Conservation (phyloP, 2,797 vertebrate genomes). For the Platalea minor region DNA sequence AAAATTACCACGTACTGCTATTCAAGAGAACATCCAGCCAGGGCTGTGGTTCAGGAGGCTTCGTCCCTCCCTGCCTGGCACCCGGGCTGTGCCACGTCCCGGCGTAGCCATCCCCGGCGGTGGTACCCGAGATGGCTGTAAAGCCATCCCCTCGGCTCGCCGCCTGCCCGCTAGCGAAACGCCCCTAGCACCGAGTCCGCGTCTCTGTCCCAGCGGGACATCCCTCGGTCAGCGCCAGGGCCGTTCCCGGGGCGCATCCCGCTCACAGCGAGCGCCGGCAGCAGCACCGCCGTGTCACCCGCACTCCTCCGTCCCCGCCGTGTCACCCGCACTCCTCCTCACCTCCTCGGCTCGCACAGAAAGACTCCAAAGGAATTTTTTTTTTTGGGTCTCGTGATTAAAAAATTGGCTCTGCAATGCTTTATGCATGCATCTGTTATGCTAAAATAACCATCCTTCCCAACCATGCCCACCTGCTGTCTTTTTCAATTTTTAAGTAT, state of each 20-base stretch:
- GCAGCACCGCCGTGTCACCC: background rate
- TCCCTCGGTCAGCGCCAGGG: accelerated
- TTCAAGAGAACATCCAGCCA: background rate
- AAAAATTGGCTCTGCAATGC: constrained; percentile 69
- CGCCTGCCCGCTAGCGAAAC: accelerated
- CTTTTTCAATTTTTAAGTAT: constrained; percentile 86
- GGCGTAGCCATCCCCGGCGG: accelerated
- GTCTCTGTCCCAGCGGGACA: background rate
- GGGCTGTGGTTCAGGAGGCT: background rate
- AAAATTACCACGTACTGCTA: background rate
- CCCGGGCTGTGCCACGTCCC: background rate
- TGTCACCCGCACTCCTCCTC: background rate
- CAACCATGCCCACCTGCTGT: constrained; percentile 82
- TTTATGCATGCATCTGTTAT: constrained; percentile 83
- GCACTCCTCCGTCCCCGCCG: accelerated
- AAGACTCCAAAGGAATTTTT: constrained; percentile 11
- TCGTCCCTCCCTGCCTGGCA: background rate
- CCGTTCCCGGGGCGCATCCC: accelerated
- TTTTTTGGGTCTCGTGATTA: constrained; percentile 54
- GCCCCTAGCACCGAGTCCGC: accelerated
- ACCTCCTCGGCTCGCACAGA: background rate
- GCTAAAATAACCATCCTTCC: constrained; percentile 82
- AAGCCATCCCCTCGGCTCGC: too few species aligned
- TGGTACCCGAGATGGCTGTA: accelerated
- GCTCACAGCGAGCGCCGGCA: accelerated